Base-by-base conservation (phyloP, 2,113 vertebrate genomes). In the Gymnocephalus cernua region DNA sequence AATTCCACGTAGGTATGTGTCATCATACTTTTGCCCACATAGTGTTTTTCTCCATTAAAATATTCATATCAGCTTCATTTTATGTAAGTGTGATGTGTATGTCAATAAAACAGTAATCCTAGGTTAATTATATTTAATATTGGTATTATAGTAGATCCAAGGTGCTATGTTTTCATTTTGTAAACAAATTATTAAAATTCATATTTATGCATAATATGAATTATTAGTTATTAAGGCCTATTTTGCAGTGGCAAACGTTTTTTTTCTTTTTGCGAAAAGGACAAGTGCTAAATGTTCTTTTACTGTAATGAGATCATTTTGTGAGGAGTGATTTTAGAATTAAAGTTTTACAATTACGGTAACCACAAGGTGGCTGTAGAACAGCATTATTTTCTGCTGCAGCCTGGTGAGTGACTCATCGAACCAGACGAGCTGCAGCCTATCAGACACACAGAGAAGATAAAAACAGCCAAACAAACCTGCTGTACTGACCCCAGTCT, bases 361-460 rank as follows among this genome's bases (percentile, higher is more conserved):
- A 11, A 71, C 66, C 93, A 91, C 77, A 58, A 47, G 90, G 85
- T 92, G 93, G 92, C 91, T 93, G 88, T 90, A 93, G 89, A 85
- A 69, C 78, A 79, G 83, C 91, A 77, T 35, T 62, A 2, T 67
- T 54, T 75, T 19, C 61, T 57, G 38, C 80, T 83, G 61, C 79
- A 76, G 80, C 25, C 14, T 16, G 29, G 25, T n/a, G 56, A 78
- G 86, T 91, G 90, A 91, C 87, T 92, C 90, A 91, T 88, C 88
- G 27, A 81, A 63, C 75, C 79, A 70, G 51, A 87, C 74, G 72
- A 74, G 86, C 88, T 86, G 86, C 87, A 89, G 82, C 81, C 80
- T 86, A 74, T 90, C 73, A 85, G 82, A 74, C 86, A 84, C 83
- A 86, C 83, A 79, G 78, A 78, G 72, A 57, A 85, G 87, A 91